Conservation (phyloP, 1,140 invertebrate genomes). For the Philaenus spumarius region DNA sequence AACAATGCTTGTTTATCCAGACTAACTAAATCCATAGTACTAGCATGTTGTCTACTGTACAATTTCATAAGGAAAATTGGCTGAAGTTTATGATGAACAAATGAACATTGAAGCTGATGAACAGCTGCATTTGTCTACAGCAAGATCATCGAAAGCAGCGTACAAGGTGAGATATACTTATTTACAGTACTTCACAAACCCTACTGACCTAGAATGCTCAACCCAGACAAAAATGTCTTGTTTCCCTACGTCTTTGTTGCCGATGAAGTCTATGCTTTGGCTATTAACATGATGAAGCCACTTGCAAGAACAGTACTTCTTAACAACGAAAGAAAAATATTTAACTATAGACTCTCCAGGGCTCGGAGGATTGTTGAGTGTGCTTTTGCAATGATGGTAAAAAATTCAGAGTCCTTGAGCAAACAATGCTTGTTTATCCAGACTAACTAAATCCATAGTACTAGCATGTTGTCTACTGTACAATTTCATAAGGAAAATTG, state of each 20-base stretch:
- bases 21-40: constrained; percentile 4
- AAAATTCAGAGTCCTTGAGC: too few relatives aligned
- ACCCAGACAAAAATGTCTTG: constrained; percentile 7
- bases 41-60: constrained; percentile 9
- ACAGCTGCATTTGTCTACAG: too few relatives aligned
- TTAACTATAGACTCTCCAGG: constrained; percentile 32
- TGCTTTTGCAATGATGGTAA: not conserved
- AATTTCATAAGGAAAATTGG: too few relatives aligned
- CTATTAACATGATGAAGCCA: constrained; percentile 41
- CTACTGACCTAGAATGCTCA: not conserved
- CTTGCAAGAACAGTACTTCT: constrained; percentile 36
- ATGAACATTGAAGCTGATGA: not conserved
- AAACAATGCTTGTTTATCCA: too few relatives aligned
- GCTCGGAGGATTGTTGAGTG: not conserved
- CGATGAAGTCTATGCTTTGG: constrained; percentile 37
- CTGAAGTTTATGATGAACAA: not conserved
- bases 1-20: constrained; percentile 11
- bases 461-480: too few relatives aligned
- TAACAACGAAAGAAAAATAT: constrained; percentile 34
- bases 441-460: too few relatives aligned
- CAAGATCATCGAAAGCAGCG: not conserved
- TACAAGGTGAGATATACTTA: not conserved
- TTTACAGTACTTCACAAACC: not conserved
- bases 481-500: too few relatives aligned
- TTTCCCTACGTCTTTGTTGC: constrained; percentile 13